Conservation (phyloP, 2,797 vertebrate genomes). For the Malacoraja senta region DNA sequence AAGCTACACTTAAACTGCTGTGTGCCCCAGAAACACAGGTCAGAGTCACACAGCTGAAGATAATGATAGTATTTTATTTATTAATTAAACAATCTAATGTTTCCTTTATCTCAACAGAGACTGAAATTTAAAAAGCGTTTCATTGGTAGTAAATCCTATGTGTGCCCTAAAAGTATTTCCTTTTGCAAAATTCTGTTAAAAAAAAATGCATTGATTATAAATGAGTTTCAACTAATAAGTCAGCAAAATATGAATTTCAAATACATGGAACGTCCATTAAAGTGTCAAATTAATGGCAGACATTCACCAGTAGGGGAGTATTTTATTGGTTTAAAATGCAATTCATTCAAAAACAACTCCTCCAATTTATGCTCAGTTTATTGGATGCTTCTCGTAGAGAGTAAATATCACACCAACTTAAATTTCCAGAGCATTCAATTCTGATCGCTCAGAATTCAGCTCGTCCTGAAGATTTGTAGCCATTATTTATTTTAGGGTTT, state of each 20-base stretch:
- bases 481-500: neutral
- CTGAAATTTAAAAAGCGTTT: no score
- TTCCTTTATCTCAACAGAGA: no score
- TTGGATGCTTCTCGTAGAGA: neutral
- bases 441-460: neutral
- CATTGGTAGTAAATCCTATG: no score
- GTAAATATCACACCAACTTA: neutral
- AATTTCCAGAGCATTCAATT: neutral
- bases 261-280: slow-evolving; percentile 13
- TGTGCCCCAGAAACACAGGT: neutral
- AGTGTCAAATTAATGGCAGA: neutral
- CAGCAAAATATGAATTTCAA: slow-evolving; percentile 26
- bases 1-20: neutral
- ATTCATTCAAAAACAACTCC: neutral
- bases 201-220: neutral
- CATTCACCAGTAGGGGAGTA: neutral
- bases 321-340: neutral
- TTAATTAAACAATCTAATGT: neutral
- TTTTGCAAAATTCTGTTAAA: no score
- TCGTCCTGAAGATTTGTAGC: neutral
- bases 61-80: neutral
- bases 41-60: neutral
- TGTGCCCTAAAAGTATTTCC: no score
- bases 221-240: neutral
- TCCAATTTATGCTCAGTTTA: neutral